phyloP scores from a whole-genome alignment of 2,888 invertebrate genomes.

The Agrotis exclamationis region DNA sequence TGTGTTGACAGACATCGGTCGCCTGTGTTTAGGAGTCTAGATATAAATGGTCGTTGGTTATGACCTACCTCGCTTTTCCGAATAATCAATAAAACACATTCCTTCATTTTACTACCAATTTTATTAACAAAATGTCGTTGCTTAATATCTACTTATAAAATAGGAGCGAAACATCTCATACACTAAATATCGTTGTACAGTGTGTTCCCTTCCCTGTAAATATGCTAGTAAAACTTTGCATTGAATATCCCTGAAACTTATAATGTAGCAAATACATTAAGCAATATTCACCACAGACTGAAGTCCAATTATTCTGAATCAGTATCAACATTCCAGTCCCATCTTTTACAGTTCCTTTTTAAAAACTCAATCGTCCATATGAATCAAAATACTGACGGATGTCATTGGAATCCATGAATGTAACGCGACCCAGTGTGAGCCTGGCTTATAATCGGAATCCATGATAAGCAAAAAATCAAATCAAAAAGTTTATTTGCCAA shows the following conservation, averaged over 20 bases:
- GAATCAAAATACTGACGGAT: neutral
- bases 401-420: too few relatives aligned
- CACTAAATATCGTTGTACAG: slow-evolving; percentile 1
- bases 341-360: neutral
- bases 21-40: too few relatives aligned
- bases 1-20: too few relatives aligned
- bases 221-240: neutral
- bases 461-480: too few relatives aligned
- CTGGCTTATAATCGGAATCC: too few relatives aligned
- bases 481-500: too few relatives aligned
- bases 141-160: neutral
- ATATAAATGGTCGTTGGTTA: too few relatives aligned
- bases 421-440: too few relatives aligned
- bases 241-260: neutral
- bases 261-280: slow-evolving; percentile 4
- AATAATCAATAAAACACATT: neutral
- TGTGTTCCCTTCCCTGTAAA: neutral
- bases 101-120: neutral
- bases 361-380: neutral
- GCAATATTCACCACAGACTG: too few relatives aligned
- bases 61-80: too few relatives aligned
- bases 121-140: neutral
- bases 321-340: neutral
- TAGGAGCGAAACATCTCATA: neutral
- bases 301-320: neutral